These are phyloP conservation scores for Phylloscopus whistleri DNA, from an alignment of 2,113 vertebrate species.

Conservation along the genomic window DNA sequence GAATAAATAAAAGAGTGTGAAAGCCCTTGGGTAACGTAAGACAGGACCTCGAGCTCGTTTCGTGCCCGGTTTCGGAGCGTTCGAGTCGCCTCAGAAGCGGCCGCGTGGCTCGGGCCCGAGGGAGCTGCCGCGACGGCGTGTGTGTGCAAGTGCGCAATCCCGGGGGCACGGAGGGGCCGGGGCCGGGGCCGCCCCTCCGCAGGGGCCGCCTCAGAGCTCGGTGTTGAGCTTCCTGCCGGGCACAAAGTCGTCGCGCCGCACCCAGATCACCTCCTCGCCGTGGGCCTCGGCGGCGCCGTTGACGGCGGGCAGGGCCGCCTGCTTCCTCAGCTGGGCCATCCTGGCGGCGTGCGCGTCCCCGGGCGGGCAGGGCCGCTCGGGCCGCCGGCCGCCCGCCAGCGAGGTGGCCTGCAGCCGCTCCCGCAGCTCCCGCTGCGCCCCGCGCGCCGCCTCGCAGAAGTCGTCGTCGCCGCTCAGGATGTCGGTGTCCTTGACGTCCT, in stretches of 20 bases:
- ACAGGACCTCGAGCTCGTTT: conserved; percentile 56
- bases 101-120: no score
- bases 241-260: conserved; percentile 83
- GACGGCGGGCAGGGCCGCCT: conserved; percentile 71
- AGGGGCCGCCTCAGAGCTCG: conserved; percentile 58
- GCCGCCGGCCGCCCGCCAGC: conserved; percentile 55
- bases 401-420: conserved; percentile 79
- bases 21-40: conserved; percentile 65
- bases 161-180: not conserved
- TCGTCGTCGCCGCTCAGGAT: conserved; percentile 94
- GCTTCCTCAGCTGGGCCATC: conserved; percentile 83
- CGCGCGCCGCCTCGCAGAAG: conserved; percentile 74
- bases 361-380: not conserved
- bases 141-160: conserved; percentile 71
- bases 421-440: conserved; percentile 73
- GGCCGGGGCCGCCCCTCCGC: not conserved
- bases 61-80: not conserved
- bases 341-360: conserved; percentile 69
- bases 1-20: conserved; percentile 71
- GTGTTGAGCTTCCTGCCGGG: conserved; percentile 76
- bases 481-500: conserved; percentile 93
- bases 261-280: conserved; percentile 84
- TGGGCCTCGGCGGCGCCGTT: conserved; percentile 60
- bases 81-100: not conserved
- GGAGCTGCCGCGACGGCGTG: conserved; percentile 63